Conservation (phyloP, 2,888 invertebrate species). For the Cataglyphis altisquamis region DNA sequence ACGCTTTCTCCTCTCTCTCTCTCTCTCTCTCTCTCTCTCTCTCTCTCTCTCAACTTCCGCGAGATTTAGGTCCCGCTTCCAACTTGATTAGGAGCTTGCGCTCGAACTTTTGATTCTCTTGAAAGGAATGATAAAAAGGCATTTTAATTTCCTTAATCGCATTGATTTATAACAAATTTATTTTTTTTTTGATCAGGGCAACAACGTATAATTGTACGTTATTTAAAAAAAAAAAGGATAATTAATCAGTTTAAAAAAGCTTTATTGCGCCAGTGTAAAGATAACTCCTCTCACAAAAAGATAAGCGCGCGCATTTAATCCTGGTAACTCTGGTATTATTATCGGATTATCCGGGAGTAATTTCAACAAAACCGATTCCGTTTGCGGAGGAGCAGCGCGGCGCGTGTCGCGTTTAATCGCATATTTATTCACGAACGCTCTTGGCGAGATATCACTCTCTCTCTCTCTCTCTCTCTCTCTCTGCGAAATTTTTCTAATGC, state of each 20-base stretch:
- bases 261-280: not conserved
- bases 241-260: constrained; percentile 15
- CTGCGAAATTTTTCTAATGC: constrained; percentile 41
- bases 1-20: not conserved
- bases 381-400: not conserved
- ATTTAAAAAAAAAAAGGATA: not conserved
- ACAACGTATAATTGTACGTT: not conserved
- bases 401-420: constrained; percentile 37
- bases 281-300: constrained; percentile 12
- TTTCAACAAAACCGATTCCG: constrained; percentile 49
- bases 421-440: constrained; percentile 37
- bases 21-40: constrained; percentile 2
- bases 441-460: not conserved
- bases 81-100: not conserved
- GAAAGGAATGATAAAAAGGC: not conserved
- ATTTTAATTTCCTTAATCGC: not conserved
- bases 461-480: not conserved
- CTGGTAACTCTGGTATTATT: constrained; percentile 34
- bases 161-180: not conserved
- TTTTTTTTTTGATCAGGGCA: not conserved
- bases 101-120: not conserved
- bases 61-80: constrained; percentile 22
- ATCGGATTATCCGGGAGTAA: constrained; percentile 45
- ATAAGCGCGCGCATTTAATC: constrained; percentile 29
- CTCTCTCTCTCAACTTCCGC: constrained; percentile 7